phyloP scores from a whole-genome alignment of 1,140 invertebrate species.

The Brachionus plicatilis region DNA sequence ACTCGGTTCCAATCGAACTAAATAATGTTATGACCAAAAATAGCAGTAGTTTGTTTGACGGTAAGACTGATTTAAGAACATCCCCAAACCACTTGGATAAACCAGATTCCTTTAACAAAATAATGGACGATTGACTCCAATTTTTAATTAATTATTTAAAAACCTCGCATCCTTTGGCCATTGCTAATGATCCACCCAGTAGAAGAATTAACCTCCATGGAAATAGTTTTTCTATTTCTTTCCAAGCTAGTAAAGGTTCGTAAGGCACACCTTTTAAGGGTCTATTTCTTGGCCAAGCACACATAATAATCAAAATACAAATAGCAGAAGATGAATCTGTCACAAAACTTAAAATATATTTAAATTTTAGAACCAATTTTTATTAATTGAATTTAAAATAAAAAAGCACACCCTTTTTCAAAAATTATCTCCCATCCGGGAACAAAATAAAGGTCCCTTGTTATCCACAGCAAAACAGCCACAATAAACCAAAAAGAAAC shows the following conservation, averaged over 20 bases:
- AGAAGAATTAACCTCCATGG: constrained; percentile 58
- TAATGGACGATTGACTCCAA: background rate
- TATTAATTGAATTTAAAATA: too few species aligned
- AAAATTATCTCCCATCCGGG: constrained; percentile 63
- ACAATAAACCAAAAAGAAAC: constrained; percentile 69
- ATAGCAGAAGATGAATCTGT: constrained; percentile 74
- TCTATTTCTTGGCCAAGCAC: constrained; percentile 70
- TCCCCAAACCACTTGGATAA: constrained; percentile 48
- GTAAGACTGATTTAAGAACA: constrained; percentile 41
- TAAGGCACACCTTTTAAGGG: background rate
- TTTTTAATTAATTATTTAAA: too few species aligned
- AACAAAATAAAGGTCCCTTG: constrained; percentile 74
- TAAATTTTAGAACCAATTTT: background rate
- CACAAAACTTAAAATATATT: constrained; percentile 45
- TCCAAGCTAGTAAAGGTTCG: constrained; percentile 18
- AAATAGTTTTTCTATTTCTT: background rate
- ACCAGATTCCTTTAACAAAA: constrained; percentile 42
- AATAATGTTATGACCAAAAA: constrained; percentile 8
- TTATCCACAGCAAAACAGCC: constrained; percentile 76
- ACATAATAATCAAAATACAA: constrained; percentile 71
- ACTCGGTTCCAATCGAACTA: constrained; percentile 43
- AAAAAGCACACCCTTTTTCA: constrained; percentile 38
- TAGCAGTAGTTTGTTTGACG: background rate
- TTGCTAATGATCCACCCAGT: background rate
- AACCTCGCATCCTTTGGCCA: constrained; percentile 42